Base-by-base conservation (phyloP, 2,888 invertebrate species). In the Polymixis lichenea region DNA sequence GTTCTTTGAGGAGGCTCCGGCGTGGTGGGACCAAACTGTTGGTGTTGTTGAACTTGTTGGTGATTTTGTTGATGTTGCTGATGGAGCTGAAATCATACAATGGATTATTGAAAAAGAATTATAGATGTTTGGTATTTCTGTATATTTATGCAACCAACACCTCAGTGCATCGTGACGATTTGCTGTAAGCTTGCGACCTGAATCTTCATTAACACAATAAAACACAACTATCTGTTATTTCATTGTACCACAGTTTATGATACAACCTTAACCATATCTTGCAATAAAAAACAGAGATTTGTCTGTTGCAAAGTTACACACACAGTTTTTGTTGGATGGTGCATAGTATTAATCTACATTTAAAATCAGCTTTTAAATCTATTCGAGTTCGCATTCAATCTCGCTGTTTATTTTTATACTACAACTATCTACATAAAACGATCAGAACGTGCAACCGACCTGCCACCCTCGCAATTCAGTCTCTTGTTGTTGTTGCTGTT, bases 401-500 rank as follows among this genome's bases (percentile, higher is more conserved):
- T 55, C 22, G 2, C 3, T 65, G 5, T 77, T 17, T n/a, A n/a
- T 51, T n/a, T 17, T 5, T 43, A 58, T 46, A 56, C 51, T 53
- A 58, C 28, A 43, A 32, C 38, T 64, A 77, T 71, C 60, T 61
- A 78, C 73, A n/a, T 67, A 60, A 73, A 64, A 61, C 60, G 22
- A 62, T 72, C 46, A 65, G 65, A 65, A 62, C 78, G 75, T 79
- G 79, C 78, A 76, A 81, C 91, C 88, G 78, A 96, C 96, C 95
- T 96, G 96, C 96, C 96, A 96, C 77, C 94, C 95, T 75, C 94
- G 86, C 71, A 93, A 82, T 88, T 97, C 97, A 51, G 97, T 97
- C 95, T 97, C 97, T 17, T 97, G 97, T 65, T 97, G 97, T 61
- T 96, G 97, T 80, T 95, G 83, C n/a, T 83, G 84, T 58, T 84